Evolutionary conservation across 53 echinoderm and acorn worm genomes (phyloP).

Genomic region (Antedon mediterranea): DNA sequence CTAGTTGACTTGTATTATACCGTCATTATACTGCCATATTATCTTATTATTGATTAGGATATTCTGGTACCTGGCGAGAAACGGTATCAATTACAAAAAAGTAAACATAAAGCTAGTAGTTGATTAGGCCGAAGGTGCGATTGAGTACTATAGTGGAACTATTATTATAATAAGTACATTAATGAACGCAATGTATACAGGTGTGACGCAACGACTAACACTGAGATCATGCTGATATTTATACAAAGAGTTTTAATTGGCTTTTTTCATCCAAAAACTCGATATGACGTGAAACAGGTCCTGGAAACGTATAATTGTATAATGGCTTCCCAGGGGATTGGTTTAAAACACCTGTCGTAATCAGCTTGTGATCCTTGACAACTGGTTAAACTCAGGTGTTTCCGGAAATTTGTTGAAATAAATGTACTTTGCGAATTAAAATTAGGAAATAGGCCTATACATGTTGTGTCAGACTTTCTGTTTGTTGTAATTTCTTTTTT

Average conservation of each 20-base stretch:
- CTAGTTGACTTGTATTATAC: too few relatives aligned
- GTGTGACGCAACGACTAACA: background rate
- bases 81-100: background rate
- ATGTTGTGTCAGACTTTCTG: too few relatives aligned
- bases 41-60: too few relatives aligned
- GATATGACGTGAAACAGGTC: background rate
- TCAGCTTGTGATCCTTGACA: background rate
- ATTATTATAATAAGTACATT: background rate
- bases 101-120: background rate
- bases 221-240: background rate
- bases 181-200: background rate
- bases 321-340: background rate
- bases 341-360: background rate
- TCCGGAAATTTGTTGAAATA: too few relatives aligned
- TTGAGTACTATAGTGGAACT: background rate
- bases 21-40: too few relatives aligned
- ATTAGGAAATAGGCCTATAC: too few relatives aligned
- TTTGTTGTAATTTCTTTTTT: too few relatives aligned
- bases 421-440: too few relatives aligned
- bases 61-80: background rate
- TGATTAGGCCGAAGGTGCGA: background rate
- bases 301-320: background rate
- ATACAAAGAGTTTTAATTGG: background rate
- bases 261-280: background rate
- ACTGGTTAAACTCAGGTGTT: background rate